Conservation (phyloP, 2,888 invertebrate species). For the Chironomus tentans region DNA sequence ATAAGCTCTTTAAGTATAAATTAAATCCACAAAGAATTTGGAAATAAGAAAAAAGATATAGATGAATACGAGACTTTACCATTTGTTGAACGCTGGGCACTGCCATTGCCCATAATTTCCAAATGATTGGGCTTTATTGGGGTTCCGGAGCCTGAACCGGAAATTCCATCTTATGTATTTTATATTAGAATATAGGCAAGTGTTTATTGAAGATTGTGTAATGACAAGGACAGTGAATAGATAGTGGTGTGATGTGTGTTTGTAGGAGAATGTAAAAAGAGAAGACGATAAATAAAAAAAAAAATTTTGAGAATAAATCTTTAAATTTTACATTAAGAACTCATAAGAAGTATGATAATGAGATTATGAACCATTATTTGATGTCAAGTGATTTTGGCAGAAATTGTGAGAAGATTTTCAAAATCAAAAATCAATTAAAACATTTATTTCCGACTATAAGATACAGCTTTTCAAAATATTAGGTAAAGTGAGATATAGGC, state of each 20-base stretch:
- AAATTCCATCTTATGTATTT: conserved; percentile 9
- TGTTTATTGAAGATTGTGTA: not conserved
- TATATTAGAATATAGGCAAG: not conserved
- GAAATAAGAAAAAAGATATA: not conserved
- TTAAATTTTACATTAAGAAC: too few relatives aligned
- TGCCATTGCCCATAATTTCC: conserved; percentile 27
- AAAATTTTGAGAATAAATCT: too few relatives aligned
- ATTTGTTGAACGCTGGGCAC: conserved; percentile 21
- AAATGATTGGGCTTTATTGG: conserved; percentile 24
- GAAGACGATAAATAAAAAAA: too few relatives aligned
- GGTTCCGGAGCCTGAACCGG: conserved; percentile 15
- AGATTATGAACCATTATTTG: too few relatives aligned
- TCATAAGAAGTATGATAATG: too few relatives aligned
- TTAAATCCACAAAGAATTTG: not conserved
- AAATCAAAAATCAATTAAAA: too few relatives aligned
- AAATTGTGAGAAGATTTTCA: too few relatives aligned
- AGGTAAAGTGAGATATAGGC: too few relatives aligned
- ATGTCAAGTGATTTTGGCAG: too few relatives aligned
- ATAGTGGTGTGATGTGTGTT: not conserved
- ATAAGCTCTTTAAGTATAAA: not conserved
- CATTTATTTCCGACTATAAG: too few relatives aligned
- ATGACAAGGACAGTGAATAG: not conserved
- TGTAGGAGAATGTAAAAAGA: not conserved
- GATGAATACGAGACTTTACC: conserved; percentile 4
- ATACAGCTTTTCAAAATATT: too few relatives aligned